phyloP scores from a whole-genome alignment of 2,888 invertebrate species.

The Chymomyza procnemis region DNA sequence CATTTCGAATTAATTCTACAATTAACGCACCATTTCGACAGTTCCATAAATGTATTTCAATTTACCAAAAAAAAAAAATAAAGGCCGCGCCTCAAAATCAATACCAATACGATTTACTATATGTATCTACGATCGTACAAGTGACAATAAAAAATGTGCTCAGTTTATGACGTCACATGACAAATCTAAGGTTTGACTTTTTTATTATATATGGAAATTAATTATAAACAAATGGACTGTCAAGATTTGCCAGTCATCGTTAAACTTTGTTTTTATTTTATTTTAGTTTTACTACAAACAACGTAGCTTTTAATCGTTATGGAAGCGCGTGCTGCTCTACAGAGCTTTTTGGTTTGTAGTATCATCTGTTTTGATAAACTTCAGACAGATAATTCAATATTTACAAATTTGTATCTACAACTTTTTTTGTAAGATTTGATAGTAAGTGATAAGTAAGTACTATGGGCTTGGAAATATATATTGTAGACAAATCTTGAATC shows the following conservation, averaged over 20 bases:
- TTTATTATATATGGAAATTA: not conserved
- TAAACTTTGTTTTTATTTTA: not conserved
- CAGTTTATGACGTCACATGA: not conserved
- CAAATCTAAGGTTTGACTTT: not conserved
- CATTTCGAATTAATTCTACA: not conserved
- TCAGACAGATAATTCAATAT: not conserved
- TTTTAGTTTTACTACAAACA: constrained; percentile 1
- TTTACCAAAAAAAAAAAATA: not conserved
- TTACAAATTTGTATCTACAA: not conserved
- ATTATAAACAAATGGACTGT: not conserved
- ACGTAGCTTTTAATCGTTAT: not conserved
- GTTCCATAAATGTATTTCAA: not conserved
- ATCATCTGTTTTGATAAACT: not conserved
- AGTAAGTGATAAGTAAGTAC: too few relatives aligned
- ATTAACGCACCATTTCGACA: not conserved
- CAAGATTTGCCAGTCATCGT: constrained; percentile 20
- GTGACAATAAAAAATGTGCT: not conserved
- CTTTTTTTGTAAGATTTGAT: too few relatives aligned
- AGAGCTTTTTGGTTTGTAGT: not conserved
- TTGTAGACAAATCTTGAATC: too few relatives aligned
- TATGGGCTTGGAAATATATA: too few relatives aligned
- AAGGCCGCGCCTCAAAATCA: not conserved
- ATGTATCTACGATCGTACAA: not conserved
- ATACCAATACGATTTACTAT: not conserved
- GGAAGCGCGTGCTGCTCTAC: not conserved